Evolutionary conservation across 2,888 invertebrate genomes (phyloP).

Genomic region (Spicauda simplicius): DNA sequence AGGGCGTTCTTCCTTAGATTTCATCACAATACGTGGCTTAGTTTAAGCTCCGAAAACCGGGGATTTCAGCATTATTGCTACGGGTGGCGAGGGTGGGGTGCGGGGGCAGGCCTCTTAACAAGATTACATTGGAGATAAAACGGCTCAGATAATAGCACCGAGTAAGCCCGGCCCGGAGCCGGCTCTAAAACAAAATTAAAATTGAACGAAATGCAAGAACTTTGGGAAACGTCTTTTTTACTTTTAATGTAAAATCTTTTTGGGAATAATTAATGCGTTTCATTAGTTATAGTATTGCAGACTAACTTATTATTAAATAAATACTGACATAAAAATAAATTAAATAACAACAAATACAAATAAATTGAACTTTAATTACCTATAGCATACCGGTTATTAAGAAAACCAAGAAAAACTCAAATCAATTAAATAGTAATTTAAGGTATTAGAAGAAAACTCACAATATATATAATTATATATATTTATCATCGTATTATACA

Average conservation of each 20-base stretch:
- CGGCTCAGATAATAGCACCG: slow-evolving; percentile 76
- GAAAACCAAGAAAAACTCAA: no score
- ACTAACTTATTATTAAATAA: no score
- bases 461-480: no score
- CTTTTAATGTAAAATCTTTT: background rate
- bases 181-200: slow-evolving; percentile 78
- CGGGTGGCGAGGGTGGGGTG: slow-evolving; percentile 48
- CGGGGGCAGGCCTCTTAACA: slow-evolving; percentile 74
- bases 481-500: no score
- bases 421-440: no score
- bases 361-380: no score
- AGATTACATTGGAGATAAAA: slow-evolving; percentile 84
- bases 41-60: slow-evolving; percentile 77
- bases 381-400: no score
- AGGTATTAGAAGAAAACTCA: no score
- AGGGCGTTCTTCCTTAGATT: slow-evolving; percentile 58
- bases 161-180: slow-evolving; percentile 65
- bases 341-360: no score
- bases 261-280: background rate
- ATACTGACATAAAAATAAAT: no score
- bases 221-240: slow-evolving; percentile 32
- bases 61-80: slow-evolving; percentile 80
- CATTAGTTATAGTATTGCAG: no score
- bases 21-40: slow-evolving; percentile 72
- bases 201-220: slow-evolving; percentile 55